Percentiles rank a stretch among this genome's conserved stretches.
These are phyloP conservation scores for Centruroides vittatus DNA, from an alignment of 1,140 invertebrate species.

Conservation along the genomic window DNA sequence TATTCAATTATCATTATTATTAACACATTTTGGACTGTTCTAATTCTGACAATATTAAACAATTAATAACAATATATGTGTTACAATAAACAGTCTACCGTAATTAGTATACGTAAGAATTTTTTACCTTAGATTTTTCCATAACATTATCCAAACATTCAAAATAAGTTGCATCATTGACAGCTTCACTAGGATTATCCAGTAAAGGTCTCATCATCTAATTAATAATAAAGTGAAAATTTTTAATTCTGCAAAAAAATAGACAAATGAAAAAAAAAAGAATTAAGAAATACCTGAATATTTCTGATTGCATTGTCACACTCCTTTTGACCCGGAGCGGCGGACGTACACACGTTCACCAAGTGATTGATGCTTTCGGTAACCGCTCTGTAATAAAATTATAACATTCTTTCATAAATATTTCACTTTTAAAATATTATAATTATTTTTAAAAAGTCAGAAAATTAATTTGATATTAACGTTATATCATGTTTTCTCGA, in stretches of 20 bases:
- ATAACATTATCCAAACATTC: slow-evolving; percentile 88
- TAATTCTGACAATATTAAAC: too few species aligned
- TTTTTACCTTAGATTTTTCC: slow-evolving; percentile 63
- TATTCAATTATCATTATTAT: too few species aligned
- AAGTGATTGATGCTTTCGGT: slow-evolving; percentile 87
- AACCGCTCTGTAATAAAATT: slow-evolving; percentile 40
- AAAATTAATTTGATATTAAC: background rate
- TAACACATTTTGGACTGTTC: too few species aligned
- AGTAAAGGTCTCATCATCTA: slow-evolving; percentile 55
- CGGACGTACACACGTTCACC: slow-evolving; percentile 64
- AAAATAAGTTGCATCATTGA: slow-evolving; percentile 80
- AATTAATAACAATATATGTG: too few species aligned
- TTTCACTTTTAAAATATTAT: background rate
- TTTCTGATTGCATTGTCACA: slow-evolving; percentile 91
- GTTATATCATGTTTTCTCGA: too few species aligned
- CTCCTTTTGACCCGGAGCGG: slow-evolving; percentile 81
- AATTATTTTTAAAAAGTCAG: background rate
- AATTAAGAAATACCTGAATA: slow-evolving; percentile 49
- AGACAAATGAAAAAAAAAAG: background rate
- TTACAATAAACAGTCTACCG: too few species aligned
- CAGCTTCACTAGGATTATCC: slow-evolving; percentile 71
- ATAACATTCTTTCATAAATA: background rate
- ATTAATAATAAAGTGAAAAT: background rate
- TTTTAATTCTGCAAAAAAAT: background rate
- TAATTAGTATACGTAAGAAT: too few species aligned